Base-by-base conservation (phyloP, 1,140 invertebrate genomes). In the Aphaenogaster rudis region DNA sequence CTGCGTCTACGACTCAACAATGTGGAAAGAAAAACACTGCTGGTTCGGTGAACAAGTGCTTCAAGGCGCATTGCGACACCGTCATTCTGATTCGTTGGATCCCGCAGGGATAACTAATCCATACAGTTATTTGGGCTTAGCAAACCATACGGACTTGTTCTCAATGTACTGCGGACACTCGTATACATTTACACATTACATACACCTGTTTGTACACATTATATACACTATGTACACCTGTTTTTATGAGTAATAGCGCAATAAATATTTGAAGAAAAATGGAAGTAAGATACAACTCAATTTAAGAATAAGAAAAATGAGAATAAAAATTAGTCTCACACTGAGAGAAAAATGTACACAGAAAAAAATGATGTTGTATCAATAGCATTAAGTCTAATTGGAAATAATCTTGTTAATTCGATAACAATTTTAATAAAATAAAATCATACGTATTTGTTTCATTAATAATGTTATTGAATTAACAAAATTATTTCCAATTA, bases 1-100 rank as follows among this genome's bases (percentile, higher is more conserved):
- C 87, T 77, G 57, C 57, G 54, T 78, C 72, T 74, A 66, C 63
- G 63, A 59, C 17, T 77, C 54, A 86, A 90, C 86, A 90, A 91
- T 72, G 89, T 78, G 33, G 61, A 67, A 72, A 59, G 81, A 86
- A 90, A 88, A 88, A 88, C 54, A 72, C 28, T 59, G 71, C 8
- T 15, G 63, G 17, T 61, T 77, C 64, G 33, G 42, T 48, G 76
- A 54, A 78, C 59, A 57, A 59, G 17, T 2, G 28, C 17, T 76
- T 48, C 42, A 59, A 78, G 64, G 59, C 78, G n/a, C 69, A 42
- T 63, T 50, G 57, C 67, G 48, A 42, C 21, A 84, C 48, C 11
- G 42, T 21, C 33, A 52, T 82, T 74, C 4, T 36, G 21, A 72
- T 81, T n/a, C 48, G 7, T 39, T 66, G 39, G 64, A 48, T 69